Base-by-base conservation (phyloP, 2,888 invertebrate genomes). In the Amblyjoppa proteus region DNA sequence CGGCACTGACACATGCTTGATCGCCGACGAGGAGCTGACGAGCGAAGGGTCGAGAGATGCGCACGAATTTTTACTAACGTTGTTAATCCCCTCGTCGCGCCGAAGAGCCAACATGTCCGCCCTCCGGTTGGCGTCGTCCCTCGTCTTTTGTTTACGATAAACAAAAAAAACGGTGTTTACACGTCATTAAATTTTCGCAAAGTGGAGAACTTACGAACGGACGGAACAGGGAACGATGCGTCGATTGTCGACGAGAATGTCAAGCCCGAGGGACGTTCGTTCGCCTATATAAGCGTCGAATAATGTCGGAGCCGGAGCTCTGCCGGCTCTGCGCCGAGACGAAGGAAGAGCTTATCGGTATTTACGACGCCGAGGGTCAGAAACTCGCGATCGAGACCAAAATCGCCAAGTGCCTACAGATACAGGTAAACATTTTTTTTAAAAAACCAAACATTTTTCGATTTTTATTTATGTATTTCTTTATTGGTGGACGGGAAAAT, bases 251-350 rank as follows among this genome's bases (percentile, higher is more conserved):
- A 58, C 31, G 34, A 69, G 31, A 70, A 73, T 71, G 75, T 74
- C 56, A 64, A 70, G 25, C 69, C 53, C 28, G 41, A 51, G 25
- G 69, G 11, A 58, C 31, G 51, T 13, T 45, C 20, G 31, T 51
- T 70, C 20, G 61, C 71, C 71, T 25, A 51, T 53, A 69, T 77
- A 77, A 69, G 71, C 38, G 28, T 73, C 38, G 11, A 74, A 74
- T 9, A 66, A 93, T 93, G 92, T 89, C 92, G 75, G 90, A 90
- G 81, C 87, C 89, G 64, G 92, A 92, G 84, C 90, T 94, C 68
- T 95, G 95, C 91, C 94, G 95, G 90, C 93, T 95, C 64, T 94
- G 95, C 89, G 94, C 94, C 89, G 93, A 94, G 88, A 90, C 92
- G 78, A 94, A 94, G 87, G 92, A 94, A 58, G 81, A 81, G 76